These are phyloP conservation scores for Lineus longissimus DNA, from an alignment of 1,140 invertebrate genomes.

Conservation along the genomic window DNA sequence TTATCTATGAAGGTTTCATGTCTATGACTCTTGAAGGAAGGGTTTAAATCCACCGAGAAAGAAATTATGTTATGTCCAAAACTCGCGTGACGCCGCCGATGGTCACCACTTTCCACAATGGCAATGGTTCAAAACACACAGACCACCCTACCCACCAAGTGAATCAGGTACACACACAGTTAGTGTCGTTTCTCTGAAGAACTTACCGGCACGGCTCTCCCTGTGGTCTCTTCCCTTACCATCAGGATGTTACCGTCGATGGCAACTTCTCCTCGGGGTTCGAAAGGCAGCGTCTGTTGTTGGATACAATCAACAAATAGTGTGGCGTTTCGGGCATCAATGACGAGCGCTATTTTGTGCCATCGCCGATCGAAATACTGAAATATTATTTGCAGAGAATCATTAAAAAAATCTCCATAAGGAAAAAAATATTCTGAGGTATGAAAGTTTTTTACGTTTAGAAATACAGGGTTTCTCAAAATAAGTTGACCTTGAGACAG, in stretches of 20 bases:
- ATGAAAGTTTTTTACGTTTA: not conserved
- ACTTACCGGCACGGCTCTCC: conserved; percentile 64
- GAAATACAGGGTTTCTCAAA: not conserved
- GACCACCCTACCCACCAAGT: not conserved
- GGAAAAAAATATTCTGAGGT: not conserved
- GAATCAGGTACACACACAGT: not conserved
- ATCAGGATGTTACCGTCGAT: conserved; percentile 66
- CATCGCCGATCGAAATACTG: conserved; percentile 73
- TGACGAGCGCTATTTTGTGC: conserved; percentile 77
- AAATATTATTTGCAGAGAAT: conserved; percentile 29
- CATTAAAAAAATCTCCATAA: conserved; percentile 3
- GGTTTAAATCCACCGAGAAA: too few relatives aligned
- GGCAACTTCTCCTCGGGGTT: conserved; percentile 62
- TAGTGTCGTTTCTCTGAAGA: not conserved
- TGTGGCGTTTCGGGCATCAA: conserved; percentile 64
- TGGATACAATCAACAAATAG: conserved; percentile 69
- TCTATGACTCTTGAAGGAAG: too few relatives aligned
- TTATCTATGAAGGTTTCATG: too few relatives aligned
- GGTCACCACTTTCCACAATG: too few relatives aligned
- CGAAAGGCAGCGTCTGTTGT: conserved; percentile 52
- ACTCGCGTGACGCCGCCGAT: too few relatives aligned
- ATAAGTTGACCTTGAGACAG: not conserved
- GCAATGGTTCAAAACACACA: not conserved
- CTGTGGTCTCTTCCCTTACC: conserved; percentile 47
- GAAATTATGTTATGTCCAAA: too few relatives aligned